Base-by-base conservation (phyloP, 2,888 invertebrate species). In the Nesidiocoris tenuis region DNA sequence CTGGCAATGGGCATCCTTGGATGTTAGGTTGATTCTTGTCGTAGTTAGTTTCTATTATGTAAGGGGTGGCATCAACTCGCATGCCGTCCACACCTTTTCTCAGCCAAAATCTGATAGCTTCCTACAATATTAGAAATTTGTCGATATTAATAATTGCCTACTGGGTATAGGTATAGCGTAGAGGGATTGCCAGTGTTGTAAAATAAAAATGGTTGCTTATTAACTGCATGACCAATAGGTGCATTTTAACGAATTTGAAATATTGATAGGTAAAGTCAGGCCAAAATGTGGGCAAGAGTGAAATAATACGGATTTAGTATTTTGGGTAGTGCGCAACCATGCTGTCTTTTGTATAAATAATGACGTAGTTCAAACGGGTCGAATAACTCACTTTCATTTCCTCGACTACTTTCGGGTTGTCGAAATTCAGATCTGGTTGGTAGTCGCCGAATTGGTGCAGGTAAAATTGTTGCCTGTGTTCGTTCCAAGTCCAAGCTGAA, bases 391-490 rank as follows among this genome's bases (percentile, higher is more conserved):
- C 74, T 66, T 74, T 56, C 66, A 75, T 66, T 19, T 89, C 89
- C 71, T 88, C 84, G 1, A 89, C 85, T 5, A 96, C 88, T 5
- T 85, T 85, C 0, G 89, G 87, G 83, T 92, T 91, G 57, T 90
- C 86, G 80, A 87, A 91, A 83, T 96, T 95, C 1, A 96, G 85
- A 83, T 96, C 95, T 0, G 95, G 94, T 81, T 95, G 92, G 39
- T 87, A 85, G 18, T 82, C 80, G 2, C 89, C 85, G 81, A 93
- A 95, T 81, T 92, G 91, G 83, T 96, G 95, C 0, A 92, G 86
- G 83, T 94, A 96, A 82, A 86, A 94, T 82, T 92, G 90, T 78
- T 87, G 83, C n/a, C 93, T 86, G 24, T 74, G 22, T 22, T 61
- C 75, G 19, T 64, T 59, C 74, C 71, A 71, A 0, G 56, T 65